Evolutionary conservation across 2,797 vertebrate species (phyloP).

Genomic region (Danio jaintianensis): DNA sequence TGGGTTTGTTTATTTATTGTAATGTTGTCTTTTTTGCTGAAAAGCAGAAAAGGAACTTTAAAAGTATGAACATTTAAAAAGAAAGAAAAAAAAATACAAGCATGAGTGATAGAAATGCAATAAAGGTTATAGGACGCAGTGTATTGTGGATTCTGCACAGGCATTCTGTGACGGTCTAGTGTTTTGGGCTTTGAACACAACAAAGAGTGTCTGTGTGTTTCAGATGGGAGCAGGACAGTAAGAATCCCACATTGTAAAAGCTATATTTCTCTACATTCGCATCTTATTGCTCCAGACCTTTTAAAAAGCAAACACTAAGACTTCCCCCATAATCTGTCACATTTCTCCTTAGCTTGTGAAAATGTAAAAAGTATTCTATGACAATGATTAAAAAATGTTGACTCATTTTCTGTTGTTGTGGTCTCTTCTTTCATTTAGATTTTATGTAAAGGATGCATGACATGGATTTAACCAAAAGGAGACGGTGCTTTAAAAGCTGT

Average conservation of each 20-base stretch:
- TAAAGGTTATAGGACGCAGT: constrained; percentile 35
- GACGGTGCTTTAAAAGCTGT: too few species aligned
- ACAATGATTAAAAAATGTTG: constrained; percentile 75
- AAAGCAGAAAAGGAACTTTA: constrained; percentile 37
- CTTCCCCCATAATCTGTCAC: constrained; percentile 63
- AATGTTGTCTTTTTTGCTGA: constrained; percentile 19
- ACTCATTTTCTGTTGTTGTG: constrained; percentile 63
- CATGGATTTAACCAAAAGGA: too few species aligned
- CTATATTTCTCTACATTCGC: constrained; percentile 65
- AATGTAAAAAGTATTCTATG: constrained; percentile 83
- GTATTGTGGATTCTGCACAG: constrained; percentile 37
- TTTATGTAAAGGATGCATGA: not conserved
- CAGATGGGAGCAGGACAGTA: constrained; percentile 16
- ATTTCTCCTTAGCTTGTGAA: constrained; percentile 81
- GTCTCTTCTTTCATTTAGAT: constrained; percentile 9
- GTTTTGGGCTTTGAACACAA: constrained; percentile 47
- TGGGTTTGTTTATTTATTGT: constrained; percentile 60
- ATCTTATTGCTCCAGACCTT: constrained; percentile 61
- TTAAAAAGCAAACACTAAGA: constrained; percentile 61
- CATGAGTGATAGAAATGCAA: constrained; percentile 58
- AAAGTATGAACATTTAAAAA: constrained; percentile 39
- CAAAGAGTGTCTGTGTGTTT: constrained; percentile 26
- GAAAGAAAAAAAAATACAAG: constrained; percentile 20
- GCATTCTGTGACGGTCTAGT: constrained; percentile 25
- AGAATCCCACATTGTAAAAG: constrained; percentile 40